A percentile compares a stretch with the other conserved stretches of the same genome.
phyloP scores from a whole-genome alignment of 1,140 invertebrate species.

The Cotesia vestalis region DNA sequence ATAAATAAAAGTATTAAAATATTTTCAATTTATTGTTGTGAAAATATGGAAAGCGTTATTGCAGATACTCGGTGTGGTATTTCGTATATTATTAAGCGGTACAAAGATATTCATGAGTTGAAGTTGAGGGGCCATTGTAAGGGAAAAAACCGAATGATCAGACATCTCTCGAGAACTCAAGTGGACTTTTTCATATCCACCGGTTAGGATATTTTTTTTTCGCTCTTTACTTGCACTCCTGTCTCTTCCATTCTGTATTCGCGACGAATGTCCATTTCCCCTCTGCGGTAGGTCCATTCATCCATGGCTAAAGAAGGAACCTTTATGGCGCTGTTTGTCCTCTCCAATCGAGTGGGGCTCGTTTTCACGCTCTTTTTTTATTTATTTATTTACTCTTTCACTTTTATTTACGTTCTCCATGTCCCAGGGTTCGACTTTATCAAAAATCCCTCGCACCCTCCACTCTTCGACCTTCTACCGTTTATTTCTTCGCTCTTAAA shows the following conservation, averaged over 20 bases:
- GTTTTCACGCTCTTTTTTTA: constrained; percentile 47
- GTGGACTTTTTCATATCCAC: constrained; percentile 47
- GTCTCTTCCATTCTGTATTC: constrained; percentile 25
- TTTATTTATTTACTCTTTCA: too few relatives aligned
- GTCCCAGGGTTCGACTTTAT: constrained; percentile 27
- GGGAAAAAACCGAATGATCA: constrained; percentile 32
- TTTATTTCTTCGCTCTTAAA: constrained; percentile 18
- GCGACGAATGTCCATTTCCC: constrained; percentile 47
- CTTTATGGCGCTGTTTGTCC: constrained; percentile 56
- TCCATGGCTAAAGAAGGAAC: constrained; percentile 44
- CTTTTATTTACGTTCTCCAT: constrained; percentile 29
- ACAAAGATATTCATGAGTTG: constrained; percentile 53
- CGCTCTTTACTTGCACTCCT: constrained; percentile 33
- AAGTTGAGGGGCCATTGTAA: constrained; percentile 27
- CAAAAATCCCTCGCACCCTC: constrained; percentile 4
- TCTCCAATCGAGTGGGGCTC: constrained; percentile 53
- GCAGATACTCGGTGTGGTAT: constrained; percentile 2
- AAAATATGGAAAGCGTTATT: constrained; percentile 39
- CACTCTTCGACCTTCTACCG: constrained; percentile 29
- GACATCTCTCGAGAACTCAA: constrained; percentile 51
- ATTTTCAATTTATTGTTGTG: constrained; percentile 14
- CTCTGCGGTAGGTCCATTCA: constrained; percentile 49
- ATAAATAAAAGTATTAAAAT: constrained; percentile 11
- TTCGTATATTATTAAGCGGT: constrained; percentile 6
- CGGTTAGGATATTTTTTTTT: constrained; percentile 23